Conservation (phyloP, 2,888 invertebrate genomes). For the Campoletis raptor region DNA sequence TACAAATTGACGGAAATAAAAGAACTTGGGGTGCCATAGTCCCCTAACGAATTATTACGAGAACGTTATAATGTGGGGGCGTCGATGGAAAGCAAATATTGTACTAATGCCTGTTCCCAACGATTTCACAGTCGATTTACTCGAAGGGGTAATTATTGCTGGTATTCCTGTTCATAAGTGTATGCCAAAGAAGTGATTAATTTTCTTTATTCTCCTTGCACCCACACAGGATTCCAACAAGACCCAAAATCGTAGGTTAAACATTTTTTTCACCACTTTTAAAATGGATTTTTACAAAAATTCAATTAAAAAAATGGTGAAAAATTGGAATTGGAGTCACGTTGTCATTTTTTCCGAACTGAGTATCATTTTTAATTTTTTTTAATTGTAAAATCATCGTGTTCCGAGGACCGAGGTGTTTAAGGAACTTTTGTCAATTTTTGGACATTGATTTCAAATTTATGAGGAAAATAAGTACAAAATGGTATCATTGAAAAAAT, state of each 20-base stretch:
- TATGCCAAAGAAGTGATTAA: background rate
- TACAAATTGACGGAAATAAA: background rate
- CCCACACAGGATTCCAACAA: background rate
- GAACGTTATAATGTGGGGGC: slow-evolving; percentile 33
- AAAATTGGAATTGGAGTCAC: too few species aligned
- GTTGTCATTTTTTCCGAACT: too few species aligned
- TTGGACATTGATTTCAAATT: background rate
- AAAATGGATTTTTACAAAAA: background rate
- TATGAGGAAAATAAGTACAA: background rate
- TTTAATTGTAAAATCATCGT: background rate
- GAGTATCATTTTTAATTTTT: background rate
- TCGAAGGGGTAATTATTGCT: slow-evolving; percentile 29
- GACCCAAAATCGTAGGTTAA: background rate
- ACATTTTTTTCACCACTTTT: background rate
- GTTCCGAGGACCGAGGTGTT: background rate
- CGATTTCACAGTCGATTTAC: slow-evolving; percentile 66
- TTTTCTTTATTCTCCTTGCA: background rate
- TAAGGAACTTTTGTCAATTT: background rate
- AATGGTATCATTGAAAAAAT: background rate
- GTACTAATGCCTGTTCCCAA: slow-evolving; percentile 16
- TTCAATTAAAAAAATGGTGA: background rate
- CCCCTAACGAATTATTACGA: slow-evolving; percentile 38
- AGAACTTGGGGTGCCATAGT: background rate
- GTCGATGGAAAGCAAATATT: slow-evolving; percentile 49
- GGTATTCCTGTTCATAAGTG: background rate